Percentiles rank a stretch among this genome's conserved stretches.
Conservation (phyloP, 2,797 vertebrate species). For the Tokudaia muenninki region DNA sequence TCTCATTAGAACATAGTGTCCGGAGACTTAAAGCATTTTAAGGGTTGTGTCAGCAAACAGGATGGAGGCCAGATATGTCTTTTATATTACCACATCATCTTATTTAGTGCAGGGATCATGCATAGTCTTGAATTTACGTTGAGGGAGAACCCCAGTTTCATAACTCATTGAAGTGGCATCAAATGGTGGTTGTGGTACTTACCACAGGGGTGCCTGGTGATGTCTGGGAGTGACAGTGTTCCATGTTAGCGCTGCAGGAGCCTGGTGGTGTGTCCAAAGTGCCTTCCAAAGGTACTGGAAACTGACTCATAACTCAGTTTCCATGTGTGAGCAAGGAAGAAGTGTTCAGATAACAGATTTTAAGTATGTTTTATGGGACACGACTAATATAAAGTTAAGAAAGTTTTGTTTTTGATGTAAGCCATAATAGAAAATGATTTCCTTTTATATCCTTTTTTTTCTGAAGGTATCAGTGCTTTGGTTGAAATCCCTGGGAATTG, state of each 20-base stretch:
- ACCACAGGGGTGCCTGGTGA: too few species aligned
- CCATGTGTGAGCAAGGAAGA: not conserved
- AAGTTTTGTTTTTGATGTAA: conserved; percentile 55
- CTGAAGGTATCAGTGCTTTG: conserved; percentile 92
- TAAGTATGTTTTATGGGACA: conserved; percentile 30
- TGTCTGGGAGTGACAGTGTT: not conserved
- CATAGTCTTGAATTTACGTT: not conserved
- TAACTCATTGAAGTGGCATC: not conserved
- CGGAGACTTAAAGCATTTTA: not conserved
- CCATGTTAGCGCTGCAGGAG: not conserved
- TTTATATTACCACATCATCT: not conserved
- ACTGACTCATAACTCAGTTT: conserved; percentile 37
- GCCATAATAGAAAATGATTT: conserved; percentile 64
- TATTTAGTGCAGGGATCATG: not conserved
- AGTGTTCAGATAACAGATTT: not conserved
- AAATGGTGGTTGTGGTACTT: not conserved
- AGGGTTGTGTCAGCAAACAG: not conserved
- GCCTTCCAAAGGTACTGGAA: conserved; percentile 25
- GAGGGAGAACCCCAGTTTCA: not conserved
- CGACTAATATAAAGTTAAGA: conserved; percentile 32
- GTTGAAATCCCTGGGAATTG: conserved; percentile 95
- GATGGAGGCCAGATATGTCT: too few species aligned
- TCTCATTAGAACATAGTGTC: not conserved
- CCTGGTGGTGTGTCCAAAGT: not conserved
- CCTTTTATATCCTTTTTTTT: conserved; percentile 53